Conservation (phyloP, 2,113 vertebrate genomes). For the Anarrhichthys ocellatus region DNA sequence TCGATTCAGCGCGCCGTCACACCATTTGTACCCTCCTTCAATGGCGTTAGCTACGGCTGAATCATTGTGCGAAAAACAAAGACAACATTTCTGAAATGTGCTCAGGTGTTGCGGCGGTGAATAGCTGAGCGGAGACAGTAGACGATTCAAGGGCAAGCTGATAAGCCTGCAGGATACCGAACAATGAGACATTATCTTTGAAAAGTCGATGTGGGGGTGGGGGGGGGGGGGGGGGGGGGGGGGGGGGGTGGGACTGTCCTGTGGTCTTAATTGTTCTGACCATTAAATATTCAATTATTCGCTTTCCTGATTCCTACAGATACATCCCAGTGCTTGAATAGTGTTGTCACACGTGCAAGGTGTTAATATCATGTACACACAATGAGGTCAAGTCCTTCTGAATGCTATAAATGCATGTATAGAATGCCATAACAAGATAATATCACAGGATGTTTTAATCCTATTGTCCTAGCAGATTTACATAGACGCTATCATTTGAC, state of each 20-base stretch:
- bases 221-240: no score
- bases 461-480: conserved; percentile 51
- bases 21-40: conserved; percentile 43
- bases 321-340: background rate
- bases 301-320: background rate
- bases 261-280: background rate
- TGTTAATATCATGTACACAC: background rate
- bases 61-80: conserved; percentile 46
- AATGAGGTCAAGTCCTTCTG: conserved; percentile 9
- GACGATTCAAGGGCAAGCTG: conserved; percentile 36
- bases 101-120: conserved; percentile 58
- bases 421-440: conserved; percentile 16
- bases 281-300: background rate
- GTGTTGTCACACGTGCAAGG: background rate
- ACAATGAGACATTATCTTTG: conserved; percentile 18
- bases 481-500: conserved; percentile 45
- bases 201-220: background rate
- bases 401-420: conserved; percentile 18
- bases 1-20: conserved; percentile 36
- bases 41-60: conserved; percentile 19
- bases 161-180: background rate
- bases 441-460: conserved; percentile 37
- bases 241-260: background rate
- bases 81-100: conserved; percentile 34
- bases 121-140: conserved; percentile 22